Evolutionary conservation across 2,113 vertebrate species (phyloP).

Genomic region (Silurus glanis): DNA sequence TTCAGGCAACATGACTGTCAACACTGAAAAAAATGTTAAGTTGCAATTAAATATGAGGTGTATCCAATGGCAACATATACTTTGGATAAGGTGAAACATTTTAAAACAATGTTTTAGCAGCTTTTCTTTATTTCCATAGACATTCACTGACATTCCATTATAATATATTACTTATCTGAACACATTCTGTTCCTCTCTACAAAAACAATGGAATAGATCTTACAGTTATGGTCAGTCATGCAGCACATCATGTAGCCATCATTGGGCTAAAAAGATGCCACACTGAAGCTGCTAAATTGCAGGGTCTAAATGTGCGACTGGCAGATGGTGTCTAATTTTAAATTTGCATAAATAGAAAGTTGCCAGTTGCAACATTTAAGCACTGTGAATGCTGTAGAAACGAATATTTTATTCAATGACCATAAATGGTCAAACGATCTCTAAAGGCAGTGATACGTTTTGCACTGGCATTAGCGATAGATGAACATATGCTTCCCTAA

Average conservation of each 20-base stretch:
- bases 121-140: neutral
- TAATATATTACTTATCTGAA: neutral
- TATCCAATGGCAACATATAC: neutral
- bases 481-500: no score
- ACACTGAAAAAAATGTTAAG: neutral
- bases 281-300: neutral
- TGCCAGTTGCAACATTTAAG: neutral
- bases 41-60: neutral
- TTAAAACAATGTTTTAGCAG: neutral
- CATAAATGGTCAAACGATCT: neutral
- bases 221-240: neutral
- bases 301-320: neutral
- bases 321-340: constrained; percentile 16
- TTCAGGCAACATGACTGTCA: neutral
- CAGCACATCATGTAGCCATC: neutral
- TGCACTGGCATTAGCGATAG: neutral
- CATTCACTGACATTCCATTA: neutral
- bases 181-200: neutral
- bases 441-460: neutral
- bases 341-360: neutral
- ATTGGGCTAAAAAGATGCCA: neutral
- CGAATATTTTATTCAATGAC: neutral
- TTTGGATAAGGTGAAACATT: neutral
- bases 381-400: neutral
- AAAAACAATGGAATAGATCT: neutral